phyloP scores from a whole-genome alignment of 1,140 invertebrate species.

The fruit fly (Drosophila melanogaster) region DNA sequence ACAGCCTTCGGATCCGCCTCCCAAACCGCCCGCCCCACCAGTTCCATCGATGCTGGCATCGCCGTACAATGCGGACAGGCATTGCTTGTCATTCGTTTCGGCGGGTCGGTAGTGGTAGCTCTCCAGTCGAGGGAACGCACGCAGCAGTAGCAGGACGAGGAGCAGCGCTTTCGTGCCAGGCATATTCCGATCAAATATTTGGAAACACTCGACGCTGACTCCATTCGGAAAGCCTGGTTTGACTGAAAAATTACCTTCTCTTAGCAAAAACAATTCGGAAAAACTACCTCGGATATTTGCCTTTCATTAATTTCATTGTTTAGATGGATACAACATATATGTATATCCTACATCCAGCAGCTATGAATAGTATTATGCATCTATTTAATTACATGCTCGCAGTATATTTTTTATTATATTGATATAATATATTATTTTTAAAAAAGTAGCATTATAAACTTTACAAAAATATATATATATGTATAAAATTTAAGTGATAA shows the following conservation, averaged over 20 bases:
- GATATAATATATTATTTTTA: too few species aligned
- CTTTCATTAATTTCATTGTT: too few species aligned
- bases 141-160: conserved; percentile 11
- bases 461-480: too few species aligned
- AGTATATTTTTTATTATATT: too few species aligned
- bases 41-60: conserved; percentile 1
- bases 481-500: background rate
- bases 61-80: conserved; percentile 17
- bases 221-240: conserved; percentile 2
- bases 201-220: background rate
- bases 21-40: background rate
- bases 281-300: too few species aligned
- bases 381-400: too few species aligned
- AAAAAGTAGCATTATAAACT: background rate
- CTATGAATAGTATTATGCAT: too few species aligned
- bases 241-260: background rate
- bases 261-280: too few species aligned
- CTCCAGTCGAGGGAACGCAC: conserved; percentile 20
- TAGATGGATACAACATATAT: too few species aligned
- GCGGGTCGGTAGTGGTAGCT: conserved; percentile 20
- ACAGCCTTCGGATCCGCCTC: background rate
- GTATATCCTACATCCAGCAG: too few species aligned
- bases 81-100: background rate
- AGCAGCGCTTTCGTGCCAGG: conserved; percentile 16
- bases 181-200: conserved; percentile 36